Percentiles rank a stretch among this genome's conserved stretches.
Conservation (phyloP, 1,140 invertebrate species). For the Physella acuta region DNA sequence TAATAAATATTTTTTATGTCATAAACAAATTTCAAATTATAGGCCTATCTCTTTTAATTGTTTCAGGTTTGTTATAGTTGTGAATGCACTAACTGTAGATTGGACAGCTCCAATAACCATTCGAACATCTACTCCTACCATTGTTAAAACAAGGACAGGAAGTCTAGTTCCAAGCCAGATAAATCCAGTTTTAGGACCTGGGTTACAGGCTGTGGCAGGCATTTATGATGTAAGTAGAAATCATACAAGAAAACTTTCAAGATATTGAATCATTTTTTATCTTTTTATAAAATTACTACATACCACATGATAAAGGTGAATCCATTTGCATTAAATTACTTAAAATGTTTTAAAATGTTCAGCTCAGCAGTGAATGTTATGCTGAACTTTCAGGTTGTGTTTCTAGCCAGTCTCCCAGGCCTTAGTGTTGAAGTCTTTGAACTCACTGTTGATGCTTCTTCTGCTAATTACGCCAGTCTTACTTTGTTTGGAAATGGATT, state of each 20-base stretch:
- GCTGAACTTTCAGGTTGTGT: slow-evolving; percentile 9
- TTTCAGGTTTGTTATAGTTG: slow-evolving; percentile 38
- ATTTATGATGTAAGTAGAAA: slow-evolving; percentile 22
- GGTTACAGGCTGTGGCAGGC: not conserved
- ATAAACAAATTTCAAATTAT: too few relatives aligned
- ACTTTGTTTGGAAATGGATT: slow-evolving; percentile 13
- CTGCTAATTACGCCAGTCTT: not conserved
- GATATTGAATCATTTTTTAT: not conserved
- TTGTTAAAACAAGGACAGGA: slow-evolving; percentile 24
- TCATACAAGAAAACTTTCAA: too few relatives aligned
- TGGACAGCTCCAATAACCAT: slow-evolving; percentile 36
- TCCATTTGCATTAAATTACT: not conserved
- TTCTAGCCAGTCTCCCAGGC: not conserved
- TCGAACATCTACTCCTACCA: slow-evolving; percentile 28
- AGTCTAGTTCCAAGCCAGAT: slow-evolving; percentile 32
- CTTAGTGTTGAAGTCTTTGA: not conserved
- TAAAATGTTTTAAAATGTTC: not conserved
- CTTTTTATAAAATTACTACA: not conserved
- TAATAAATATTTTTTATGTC: too few relatives aligned
- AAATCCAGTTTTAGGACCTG: slow-evolving; percentile 32
- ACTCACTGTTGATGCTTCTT: not conserved
- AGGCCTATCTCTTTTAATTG: too few relatives aligned
- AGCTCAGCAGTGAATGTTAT: not conserved
- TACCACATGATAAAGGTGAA: too few relatives aligned
- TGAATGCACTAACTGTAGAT: slow-evolving; percentile 37